Evolutionary conservation across 2,888 invertebrate genomes (phyloP).

Genomic region (Tridacna crocea): DNA sequence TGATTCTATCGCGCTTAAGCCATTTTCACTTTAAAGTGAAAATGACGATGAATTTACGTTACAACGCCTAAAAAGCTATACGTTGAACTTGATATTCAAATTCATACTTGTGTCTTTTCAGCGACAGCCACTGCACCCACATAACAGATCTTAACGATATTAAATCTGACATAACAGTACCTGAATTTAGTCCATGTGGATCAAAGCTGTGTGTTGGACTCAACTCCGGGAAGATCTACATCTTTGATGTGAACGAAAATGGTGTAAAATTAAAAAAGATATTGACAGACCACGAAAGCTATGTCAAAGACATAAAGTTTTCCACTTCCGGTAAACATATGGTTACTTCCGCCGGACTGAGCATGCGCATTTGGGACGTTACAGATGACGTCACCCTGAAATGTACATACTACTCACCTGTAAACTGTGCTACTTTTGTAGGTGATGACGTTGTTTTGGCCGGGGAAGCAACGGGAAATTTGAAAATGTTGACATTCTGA

Average conservation of each 20-base stretch:
- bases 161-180: slow-evolving; percentile 2
- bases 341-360: slow-evolving; percentile 51
- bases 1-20: no score
- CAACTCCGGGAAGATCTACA: slow-evolving; percentile 39
- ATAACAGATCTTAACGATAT: slow-evolving; percentile 23
- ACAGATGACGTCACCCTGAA: slow-evolving; percentile 28
- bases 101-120: slow-evolving; percentile 20
- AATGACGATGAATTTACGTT: no score
- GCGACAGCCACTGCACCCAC: slow-evolving; percentile 20
- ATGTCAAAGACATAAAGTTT: slow-evolving; percentile 53
- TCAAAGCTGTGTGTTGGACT: slow-evolving; percentile 35
- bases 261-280: slow-evolving; percentile 9
- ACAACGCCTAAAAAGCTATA: no score
- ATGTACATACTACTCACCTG: slow-evolving; percentile 50
- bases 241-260: slow-evolving; percentile 40
- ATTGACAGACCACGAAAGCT: slow-evolving; percentile 37
- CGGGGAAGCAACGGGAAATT: slow-evolving; percentile 56
- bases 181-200: slow-evolving; percentile 42
- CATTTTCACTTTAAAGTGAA: no score
- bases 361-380: slow-evolving; percentile 60
- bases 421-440: slow-evolving; percentile 45
- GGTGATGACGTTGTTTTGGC: slow-evolving; percentile 40
- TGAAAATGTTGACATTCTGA: slow-evolving; percentile 35
- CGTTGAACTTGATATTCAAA: no score
- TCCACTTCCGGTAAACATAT: slow-evolving; percentile 45